Conservation (phyloP, 2,113 vertebrate genomes). For the Macaca nemestrina region DNA sequence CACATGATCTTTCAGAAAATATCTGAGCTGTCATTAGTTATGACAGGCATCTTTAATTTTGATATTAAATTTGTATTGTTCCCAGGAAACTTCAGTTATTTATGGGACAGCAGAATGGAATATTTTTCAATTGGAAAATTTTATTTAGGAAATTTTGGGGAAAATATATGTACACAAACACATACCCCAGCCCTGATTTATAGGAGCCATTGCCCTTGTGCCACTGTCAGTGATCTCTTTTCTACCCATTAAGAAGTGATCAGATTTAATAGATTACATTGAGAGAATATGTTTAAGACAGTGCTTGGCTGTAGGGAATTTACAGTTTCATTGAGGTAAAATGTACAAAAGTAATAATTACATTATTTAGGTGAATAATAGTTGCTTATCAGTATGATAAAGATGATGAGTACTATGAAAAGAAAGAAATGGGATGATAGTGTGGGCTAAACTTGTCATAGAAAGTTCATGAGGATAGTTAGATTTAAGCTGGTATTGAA, state of each 20-base stretch:
- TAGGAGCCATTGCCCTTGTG: not conserved
- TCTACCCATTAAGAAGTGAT: conserved; percentile 22
- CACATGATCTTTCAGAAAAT: not conserved
- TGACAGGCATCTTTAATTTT: conserved; percentile 31
- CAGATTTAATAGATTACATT: conserved; percentile 5
- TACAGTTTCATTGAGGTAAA: conserved; percentile 12
- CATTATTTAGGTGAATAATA: not conserved
- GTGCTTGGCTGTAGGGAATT: not conserved
- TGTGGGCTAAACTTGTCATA: not conserved
- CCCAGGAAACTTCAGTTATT: conserved; percentile 31
- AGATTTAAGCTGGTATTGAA: not conserved
- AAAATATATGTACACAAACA: not conserved
- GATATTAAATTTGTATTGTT: conserved; percentile 36
- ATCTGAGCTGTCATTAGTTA: not conserved
- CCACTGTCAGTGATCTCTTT: conserved; percentile 37
- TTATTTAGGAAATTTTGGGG: not conserved
- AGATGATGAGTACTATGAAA: not conserved
- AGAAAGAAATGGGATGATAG: not conserved
- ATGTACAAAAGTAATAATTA: not conserved
- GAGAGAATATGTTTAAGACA: conserved; percentile 20
- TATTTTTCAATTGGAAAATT: conserved; percentile 21
- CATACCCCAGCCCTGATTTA: not conserved
- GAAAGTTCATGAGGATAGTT: not conserved
- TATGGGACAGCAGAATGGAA: not conserved
- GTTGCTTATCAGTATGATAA: not conserved